Evolutionary conservation across 2,113 vertebrate genomes (phyloP), one percentile per base, ranked within the genome.

Genomic region (Chloroceryle aenea): DNA sequence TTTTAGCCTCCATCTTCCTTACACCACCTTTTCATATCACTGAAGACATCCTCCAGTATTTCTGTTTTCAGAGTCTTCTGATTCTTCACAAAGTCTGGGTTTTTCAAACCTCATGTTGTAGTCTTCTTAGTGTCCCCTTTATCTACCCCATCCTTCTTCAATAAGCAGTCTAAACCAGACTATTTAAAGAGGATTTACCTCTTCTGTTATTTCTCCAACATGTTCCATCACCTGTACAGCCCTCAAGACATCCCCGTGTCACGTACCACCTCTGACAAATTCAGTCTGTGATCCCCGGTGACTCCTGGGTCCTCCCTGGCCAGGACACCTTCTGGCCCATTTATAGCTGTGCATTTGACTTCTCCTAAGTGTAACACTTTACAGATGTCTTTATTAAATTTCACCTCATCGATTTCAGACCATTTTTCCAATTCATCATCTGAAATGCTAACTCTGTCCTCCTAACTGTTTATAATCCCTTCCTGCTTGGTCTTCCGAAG

Each of bases 301-400:
- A 64, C 58, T 72, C 81, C 58, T 17, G 11, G 8, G 23, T 68
- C 40, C 25, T 85, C 73, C 86, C 66, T 11, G 36, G 62, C 52
- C 80, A 90, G 61, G 30, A 22, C 1, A 27, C 68, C 89, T 84
- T 58, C 87, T 14, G 40, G 64, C 14, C 69, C 69, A 34, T 91
- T 87, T 79, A 30, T 81, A 64, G 68, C 66, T 58, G 27, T 76
- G 81, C 69, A 73, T 75, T 89, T 94, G 84, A 95, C 91, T 96
- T 95, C 84, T 95, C 91, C 21, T 61, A 94, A 95, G 91, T 16
- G 30, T 82, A 92, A 96, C 93, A 64, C 81, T 97, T 87, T 64
- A 87, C 18, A 1, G 73, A 52, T 73, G 19, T 45, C 71, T 94
- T 97, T 94, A 96, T 93, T 96, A 89, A 90, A 95, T 97, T 95